Evolutionary conservation across 2,113 vertebrate species (phyloP).

Genomic region (Pituophis catenifer): DNA sequence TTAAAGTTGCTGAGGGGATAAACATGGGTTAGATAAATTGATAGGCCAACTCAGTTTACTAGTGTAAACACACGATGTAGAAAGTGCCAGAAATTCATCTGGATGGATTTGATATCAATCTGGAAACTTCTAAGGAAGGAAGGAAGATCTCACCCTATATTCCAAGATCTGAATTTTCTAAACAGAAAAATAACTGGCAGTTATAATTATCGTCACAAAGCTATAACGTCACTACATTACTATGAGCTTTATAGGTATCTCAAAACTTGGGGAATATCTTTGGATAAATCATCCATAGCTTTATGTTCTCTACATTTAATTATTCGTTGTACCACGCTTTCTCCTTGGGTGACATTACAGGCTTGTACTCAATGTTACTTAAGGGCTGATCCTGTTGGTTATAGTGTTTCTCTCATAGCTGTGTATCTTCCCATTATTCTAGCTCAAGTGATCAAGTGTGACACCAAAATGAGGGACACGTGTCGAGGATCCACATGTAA

Average conservation of each 20-base stretch:
- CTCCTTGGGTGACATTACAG: too few relatives aligned
- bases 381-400: not conserved
- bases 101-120: not conserved
- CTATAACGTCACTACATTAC: too few relatives aligned
- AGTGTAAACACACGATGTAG: not conserved
- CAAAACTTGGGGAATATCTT: too few relatives aligned
- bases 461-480: conserved; percentile 92
- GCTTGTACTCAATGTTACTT: too few relatives aligned
- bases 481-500: conserved; percentile 92
- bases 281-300: too few relatives aligned
- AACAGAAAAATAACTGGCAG: too few relatives aligned
- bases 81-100: not conserved
- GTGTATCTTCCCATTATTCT: conserved; percentile 13
- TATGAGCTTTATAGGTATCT: too few relatives aligned
- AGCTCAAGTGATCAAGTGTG: conserved; percentile 91
- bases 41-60: not conserved
- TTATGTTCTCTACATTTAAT: too few relatives aligned
- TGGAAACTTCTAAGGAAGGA: not conserved
- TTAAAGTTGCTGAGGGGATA: not conserved
- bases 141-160: not conserved
- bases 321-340: too few relatives aligned
- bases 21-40: not conserved
- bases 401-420: not conserved
- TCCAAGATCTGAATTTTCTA: not conserved
- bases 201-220: too few relatives aligned